Conservation (phyloP, 2,797 vertebrate genomes). For the Lagodon rhomboides region DNA sequence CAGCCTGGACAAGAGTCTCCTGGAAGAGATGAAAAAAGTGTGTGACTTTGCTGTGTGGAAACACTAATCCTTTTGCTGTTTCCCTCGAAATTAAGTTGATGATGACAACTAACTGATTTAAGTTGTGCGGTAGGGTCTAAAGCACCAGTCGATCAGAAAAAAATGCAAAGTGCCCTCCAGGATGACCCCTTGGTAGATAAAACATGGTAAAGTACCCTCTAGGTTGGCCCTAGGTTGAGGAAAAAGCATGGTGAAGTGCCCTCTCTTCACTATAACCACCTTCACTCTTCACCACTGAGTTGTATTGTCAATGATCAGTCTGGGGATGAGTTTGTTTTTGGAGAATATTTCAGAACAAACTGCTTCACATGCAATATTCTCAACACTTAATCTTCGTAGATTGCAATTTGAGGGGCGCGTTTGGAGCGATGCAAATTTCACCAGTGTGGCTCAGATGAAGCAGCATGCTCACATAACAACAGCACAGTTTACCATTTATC, state of each 20-base stretch:
- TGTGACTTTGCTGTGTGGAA: neutral
- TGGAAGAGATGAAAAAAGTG: conserved; percentile 40
- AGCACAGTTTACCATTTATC: neutral
- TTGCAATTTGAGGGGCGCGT: neutral
- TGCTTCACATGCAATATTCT: neutral
- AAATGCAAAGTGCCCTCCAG: too few relatives aligned
- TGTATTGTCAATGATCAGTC: neutral
- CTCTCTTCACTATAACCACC: too few relatives aligned
- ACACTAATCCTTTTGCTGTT: neutral
- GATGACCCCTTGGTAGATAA: too few relatives aligned
- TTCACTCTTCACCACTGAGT: too few relatives aligned
- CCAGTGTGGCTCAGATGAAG: neutral
- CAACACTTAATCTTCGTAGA: neutral
- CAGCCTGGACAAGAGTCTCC: conserved; percentile 66
- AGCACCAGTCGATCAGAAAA: too few relatives aligned
- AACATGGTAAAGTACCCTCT: too few relatives aligned
- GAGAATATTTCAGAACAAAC: neutral
- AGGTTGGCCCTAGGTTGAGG: too few relatives aligned
- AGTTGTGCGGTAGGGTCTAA: neutral
- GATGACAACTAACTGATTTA: neutral
- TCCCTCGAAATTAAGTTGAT: neutral
- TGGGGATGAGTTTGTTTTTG: neutral
- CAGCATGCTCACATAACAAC: neutral
- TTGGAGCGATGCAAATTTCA: neutral
- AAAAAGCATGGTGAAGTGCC: too few relatives aligned